Conservation (phyloP, 1,140 invertebrate species). For the Drosophila auraria region DNA sequence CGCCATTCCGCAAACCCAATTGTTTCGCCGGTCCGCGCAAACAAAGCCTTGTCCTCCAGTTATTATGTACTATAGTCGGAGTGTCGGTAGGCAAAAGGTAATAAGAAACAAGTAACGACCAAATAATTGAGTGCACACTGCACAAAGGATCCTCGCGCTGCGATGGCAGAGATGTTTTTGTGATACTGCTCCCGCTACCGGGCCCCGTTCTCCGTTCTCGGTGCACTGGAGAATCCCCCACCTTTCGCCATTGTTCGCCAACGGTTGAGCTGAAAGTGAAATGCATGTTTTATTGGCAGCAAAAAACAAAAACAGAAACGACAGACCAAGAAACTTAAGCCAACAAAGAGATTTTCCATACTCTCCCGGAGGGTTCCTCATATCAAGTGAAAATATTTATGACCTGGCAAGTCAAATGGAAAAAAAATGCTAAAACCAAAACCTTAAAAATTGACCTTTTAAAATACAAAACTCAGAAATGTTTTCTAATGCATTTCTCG, state of each 20-base stretch:
- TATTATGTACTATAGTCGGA: slow-evolving; percentile 47
- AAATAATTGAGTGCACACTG: slow-evolving; percentile 73
- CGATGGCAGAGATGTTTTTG: slow-evolving; percentile 29
- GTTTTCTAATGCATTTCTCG: neutral
- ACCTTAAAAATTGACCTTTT: neutral
- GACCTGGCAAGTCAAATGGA: neutral
- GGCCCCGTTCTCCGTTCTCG: neutral
- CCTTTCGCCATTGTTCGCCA: slow-evolving; percentile 22
- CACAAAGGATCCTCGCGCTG: slow-evolving; percentile 66
- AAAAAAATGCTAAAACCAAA: too few relatives aligned
- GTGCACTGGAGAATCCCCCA: neutral
- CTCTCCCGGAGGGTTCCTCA: slow-evolving; percentile 1
- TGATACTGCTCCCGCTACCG: slow-evolving; percentile 1
- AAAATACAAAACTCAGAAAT: neutral
- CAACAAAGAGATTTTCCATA: slow-evolving; percentile 21
- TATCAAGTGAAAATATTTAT: slow-evolving; percentile 1
- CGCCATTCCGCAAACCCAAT: slow-evolving; percentile 52
- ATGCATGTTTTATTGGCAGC: slow-evolving; percentile 67
- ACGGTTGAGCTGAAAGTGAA: slow-evolving; percentile 40
- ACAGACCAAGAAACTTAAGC: slow-evolving; percentile 19
- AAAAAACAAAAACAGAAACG: slow-evolving; percentile 37
- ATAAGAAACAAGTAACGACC: slow-evolving; percentile 68
- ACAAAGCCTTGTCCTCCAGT: slow-evolving; percentile 37
- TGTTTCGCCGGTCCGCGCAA: slow-evolving; percentile 39
- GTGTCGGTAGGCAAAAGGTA: slow-evolving; percentile 39